Base-by-base conservation (phyloP, 2,888 invertebrate species). In the Torymus auratus region DNA sequence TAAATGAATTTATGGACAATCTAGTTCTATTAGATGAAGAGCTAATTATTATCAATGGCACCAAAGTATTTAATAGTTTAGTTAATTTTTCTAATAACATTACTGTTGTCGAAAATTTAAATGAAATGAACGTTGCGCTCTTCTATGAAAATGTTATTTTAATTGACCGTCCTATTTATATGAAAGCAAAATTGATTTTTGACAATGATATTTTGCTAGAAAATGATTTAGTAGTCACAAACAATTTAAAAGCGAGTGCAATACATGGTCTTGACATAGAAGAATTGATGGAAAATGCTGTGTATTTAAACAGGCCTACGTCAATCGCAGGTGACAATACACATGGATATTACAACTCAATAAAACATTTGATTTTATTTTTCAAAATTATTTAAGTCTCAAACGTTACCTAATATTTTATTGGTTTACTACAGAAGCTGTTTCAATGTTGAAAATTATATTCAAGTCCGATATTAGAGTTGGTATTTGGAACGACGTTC, bases 401-500 rank as follows among this genome's bases (percentile, higher is more conserved):
- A 41, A 41, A 41, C 1, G 5, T 41, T 41, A 41, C 7, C 0
- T 41, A 10, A 41, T 10, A 12, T 56, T 41, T 62, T 52, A 20
- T 20, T 20, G 20, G 20, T 56, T 20, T 70, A 55, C 58, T 89
- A 80, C 74, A 93, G 93, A 90, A 20, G 82, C 86, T 4, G 85
- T 92, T 2, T 86, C 74, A 0, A 92, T 94, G 85, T 88, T 90
- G 0, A 82, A 90, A 10, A 91, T 91, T 0, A 86, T 87, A 2
- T 89, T 94, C 56, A 85, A 91, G 41, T 90, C 90, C 20, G 87
- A 89, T n/a, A 81, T 94, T 11, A 84, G 83, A 11, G 89, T 91
- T 0, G 84, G 89, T 12, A 91, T 85, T 61, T 80, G 94, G 3
- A 94, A 94, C 84, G 88, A 90, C 15, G 83, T 92, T 14, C 86